Conservation (phyloP, 2,797 vertebrate species). For the Cynodonichthys magdalenae region DNA sequence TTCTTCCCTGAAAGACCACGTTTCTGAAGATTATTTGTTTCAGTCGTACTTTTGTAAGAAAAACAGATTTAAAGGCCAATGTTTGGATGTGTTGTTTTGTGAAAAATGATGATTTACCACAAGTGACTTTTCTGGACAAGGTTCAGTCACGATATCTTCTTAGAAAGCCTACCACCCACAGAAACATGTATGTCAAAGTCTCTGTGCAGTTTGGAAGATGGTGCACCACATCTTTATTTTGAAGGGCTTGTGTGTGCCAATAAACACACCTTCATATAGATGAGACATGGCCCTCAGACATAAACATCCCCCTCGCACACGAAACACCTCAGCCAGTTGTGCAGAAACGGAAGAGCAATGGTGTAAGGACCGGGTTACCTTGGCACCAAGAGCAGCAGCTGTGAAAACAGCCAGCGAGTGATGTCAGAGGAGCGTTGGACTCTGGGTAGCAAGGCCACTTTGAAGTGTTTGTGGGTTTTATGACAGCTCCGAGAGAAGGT, state of each 20-base stretch:
- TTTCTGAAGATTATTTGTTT: no score
- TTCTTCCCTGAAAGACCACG: no score
- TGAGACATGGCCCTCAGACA: slow-evolving; percentile 49
- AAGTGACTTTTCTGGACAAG: not conserved
- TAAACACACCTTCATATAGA: slow-evolving; percentile 42
- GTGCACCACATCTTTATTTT: slow-evolving; percentile 8
- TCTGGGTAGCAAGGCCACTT: slow-evolving; percentile 69
- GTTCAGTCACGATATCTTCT: no score
- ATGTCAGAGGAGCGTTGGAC: slow-evolving; percentile 76
- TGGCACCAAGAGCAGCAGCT: slow-evolving; percentile 68
- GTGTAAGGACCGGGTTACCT: slow-evolving; percentile 45
- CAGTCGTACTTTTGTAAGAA: no score
- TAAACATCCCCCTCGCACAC: slow-evolving; percentile 43
- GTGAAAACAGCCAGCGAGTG: slow-evolving; percentile 77
- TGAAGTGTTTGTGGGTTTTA: slow-evolving; percentile 64
- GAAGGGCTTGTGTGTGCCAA: slow-evolving; percentile 32
- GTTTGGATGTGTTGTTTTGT: no score
- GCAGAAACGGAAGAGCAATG: slow-evolving; percentile 41
- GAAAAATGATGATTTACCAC: no score
- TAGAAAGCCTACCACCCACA: not conserved
- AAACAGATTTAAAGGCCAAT: no score
- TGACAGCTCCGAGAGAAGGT: slow-evolving; percentile 24
- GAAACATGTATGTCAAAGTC: no score
- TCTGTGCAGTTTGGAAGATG: not conserved
- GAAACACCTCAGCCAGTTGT: slow-evolving; percentile 22